Evolutionary conservation across 1,140 invertebrate species (phyloP).

Genomic region (Meloidogyne chitwoodi): DNA sequence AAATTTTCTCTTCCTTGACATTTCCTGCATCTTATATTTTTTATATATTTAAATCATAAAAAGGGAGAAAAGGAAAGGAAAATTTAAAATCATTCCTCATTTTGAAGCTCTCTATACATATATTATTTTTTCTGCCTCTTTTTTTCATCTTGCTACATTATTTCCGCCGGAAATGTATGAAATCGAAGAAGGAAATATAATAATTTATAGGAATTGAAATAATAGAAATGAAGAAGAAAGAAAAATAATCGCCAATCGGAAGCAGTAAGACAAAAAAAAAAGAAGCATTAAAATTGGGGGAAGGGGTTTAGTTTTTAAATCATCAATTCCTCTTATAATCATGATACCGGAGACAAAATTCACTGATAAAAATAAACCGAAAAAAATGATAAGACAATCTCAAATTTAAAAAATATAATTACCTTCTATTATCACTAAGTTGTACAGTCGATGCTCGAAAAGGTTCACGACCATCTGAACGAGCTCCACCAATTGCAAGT

Average conservation of each 20-base stretch:
- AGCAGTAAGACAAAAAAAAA: neutral
- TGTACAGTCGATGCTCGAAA: constrained; percentile 5
- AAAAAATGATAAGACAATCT: neutral
- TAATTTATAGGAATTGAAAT: neutral
- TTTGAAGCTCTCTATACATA: too few relatives aligned
- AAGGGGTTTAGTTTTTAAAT: neutral
- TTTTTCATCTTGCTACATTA: neutral
- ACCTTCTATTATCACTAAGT: constrained; percentile 3
- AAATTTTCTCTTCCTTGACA: too few relatives aligned
- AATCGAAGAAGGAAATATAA: neutral
- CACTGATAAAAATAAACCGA: neutral
- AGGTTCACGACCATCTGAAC: constrained; percentile 11
- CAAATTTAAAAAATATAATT: neutral
- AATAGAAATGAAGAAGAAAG: neutral
- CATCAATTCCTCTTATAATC: neutral
- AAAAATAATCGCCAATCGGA: neutral
- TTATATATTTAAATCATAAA: neutral
- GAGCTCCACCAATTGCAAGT: neutral
- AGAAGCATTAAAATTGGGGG: too few relatives aligned
- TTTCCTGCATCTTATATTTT: too few relatives aligned
- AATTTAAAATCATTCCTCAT: neutral
- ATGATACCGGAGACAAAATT: too few relatives aligned
- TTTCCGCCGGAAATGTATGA: neutral
- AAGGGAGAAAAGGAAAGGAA: neutral
- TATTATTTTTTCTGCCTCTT: neutral